Evolutionary conservation across 2,888 invertebrate species (phyloP), one percentile per base, ranked within the genome.

Genomic region (Orchesella flavescens): DNA sequence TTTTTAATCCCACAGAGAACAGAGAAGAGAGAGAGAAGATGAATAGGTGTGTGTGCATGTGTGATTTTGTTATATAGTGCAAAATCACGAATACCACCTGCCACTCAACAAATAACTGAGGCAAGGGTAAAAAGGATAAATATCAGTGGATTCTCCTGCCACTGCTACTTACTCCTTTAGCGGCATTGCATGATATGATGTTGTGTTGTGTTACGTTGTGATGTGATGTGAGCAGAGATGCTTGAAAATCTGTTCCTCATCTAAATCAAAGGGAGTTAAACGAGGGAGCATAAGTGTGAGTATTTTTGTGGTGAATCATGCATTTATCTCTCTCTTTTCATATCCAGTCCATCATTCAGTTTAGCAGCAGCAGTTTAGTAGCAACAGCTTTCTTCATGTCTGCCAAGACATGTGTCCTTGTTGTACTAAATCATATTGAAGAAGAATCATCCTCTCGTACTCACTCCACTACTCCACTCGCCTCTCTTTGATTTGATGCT

Each of bases 71-170:
- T 57, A 57, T 57, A 24, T 24, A 61, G 61, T 65, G 65, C 65
- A 68, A 68, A 68, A 68, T 68, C 68, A 68, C 49, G 68, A 68
- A 49, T 68, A 49, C 68, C 68, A 68, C 68, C 68, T 68, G 68
- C 49, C 68, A 68, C 49, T 44, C 46, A 68, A 23, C 49, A 15
- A 23, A 57, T 19, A 57, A 57, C 23, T 34, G 63, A 15, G 57
- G 21, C 15, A 24, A 63, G 66, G 66, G 66, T 24, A 34, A 61
- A 66, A 44, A 44, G 66, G 66, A 66, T 66, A 66, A 66, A 44
- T 61, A 61, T 19, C 19, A n/a, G 10, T 61, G 12, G 3, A n/a
- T 15, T 44, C 12, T 9, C 44, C 7, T 9, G 44, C 49, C 49
- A 49, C 49, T 12, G 49, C 49, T 15, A 44, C 44, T 9, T 44